phyloP scores from a whole-genome alignment of 2,888 invertebrate species.

The Eupithecia subfuscata region DNA sequence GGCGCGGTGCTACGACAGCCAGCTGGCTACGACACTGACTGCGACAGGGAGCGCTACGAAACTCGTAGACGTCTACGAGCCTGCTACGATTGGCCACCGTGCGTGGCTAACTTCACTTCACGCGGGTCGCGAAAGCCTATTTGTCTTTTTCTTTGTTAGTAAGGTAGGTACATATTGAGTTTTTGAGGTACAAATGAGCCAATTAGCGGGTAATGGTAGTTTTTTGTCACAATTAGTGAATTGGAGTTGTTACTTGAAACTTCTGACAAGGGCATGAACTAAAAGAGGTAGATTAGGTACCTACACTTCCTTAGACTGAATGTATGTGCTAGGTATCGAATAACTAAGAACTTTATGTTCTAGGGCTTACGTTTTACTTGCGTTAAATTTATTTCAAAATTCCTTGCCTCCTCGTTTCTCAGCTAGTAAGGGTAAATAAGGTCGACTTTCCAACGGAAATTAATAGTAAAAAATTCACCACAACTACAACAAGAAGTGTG shows the following conservation, averaged over 20 bases:
- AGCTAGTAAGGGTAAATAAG: not conserved
- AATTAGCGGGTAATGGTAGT: constrained; percentile 54
- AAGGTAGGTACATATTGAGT: constrained; percentile 39
- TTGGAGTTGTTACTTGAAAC: constrained; percentile 37
- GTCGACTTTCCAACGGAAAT: not conserved
- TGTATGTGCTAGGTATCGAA: not conserved
- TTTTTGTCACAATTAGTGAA: constrained; percentile 42
- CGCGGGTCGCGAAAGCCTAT: constrained; percentile 48
- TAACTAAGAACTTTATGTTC: not conserved
- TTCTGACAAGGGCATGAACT: constrained; percentile 23
- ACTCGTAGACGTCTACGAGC: constrained; percentile 74
- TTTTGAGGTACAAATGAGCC: constrained; percentile 56
- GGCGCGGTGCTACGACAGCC: constrained; percentile 69
- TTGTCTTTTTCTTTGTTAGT: constrained; percentile 60
- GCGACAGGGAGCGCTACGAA: constrained; percentile 74
- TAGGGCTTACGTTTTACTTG: not conserved
- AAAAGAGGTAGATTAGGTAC: not conserved
- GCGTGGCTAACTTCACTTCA: constrained; percentile 56
- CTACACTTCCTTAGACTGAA: constrained; percentile 6
- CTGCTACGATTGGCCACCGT: constrained; percentile 66
- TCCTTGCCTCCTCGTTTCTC: not conserved
- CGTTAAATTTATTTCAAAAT: not conserved
- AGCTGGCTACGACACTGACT: constrained; percentile 52
- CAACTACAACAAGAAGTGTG: not conserved
- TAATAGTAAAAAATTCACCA: not conserved